Percentiles rank a stretch among this genome's conserved stretches.
These are phyloP conservation scores for Peromyscus nudipes DNA, from an alignment of 2,797 vertebrate species.

Conservation along the genomic window DNA sequence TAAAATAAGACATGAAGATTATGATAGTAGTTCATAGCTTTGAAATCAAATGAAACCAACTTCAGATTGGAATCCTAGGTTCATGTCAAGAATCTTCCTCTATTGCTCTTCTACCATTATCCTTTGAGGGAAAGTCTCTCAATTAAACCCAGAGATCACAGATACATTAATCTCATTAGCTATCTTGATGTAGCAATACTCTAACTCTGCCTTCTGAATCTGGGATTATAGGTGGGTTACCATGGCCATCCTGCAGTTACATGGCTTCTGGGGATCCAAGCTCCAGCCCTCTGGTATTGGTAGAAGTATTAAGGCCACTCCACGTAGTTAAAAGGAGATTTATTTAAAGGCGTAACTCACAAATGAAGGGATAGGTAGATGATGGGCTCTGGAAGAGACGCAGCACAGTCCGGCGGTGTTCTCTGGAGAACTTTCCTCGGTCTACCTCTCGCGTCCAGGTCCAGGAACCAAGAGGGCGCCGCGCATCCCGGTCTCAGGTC, in stretches of 20 bases:
- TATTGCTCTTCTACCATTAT: background rate
- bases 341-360: too few relatives aligned
- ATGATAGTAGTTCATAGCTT: background rate
- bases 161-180: background rate
- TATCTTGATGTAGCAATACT: background rate
- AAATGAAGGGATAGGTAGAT: too few relatives aligned
- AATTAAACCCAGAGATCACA: background rate
- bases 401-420: too few relatives aligned
- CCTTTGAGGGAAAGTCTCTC: background rate
- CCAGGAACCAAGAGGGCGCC: too few relatives aligned
- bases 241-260: background rate
- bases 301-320: too few relatives aligned
- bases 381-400: too few relatives aligned
- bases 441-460: too few relatives aligned
- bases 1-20: background rate
- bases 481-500: too few relatives aligned
- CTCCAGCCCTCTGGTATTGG: background rate
- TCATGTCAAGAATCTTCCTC: background rate
- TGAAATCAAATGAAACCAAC: background rate
- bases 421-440: too few relatives aligned
- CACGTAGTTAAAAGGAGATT: too few relatives aligned
- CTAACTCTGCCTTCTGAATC: background rate
- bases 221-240: background rate
- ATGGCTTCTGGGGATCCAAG: background rate
- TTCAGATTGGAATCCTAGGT: background rate